Conservation (phyloP, 1,140 invertebrate genomes). For the Drosophila funebris region DNA sequence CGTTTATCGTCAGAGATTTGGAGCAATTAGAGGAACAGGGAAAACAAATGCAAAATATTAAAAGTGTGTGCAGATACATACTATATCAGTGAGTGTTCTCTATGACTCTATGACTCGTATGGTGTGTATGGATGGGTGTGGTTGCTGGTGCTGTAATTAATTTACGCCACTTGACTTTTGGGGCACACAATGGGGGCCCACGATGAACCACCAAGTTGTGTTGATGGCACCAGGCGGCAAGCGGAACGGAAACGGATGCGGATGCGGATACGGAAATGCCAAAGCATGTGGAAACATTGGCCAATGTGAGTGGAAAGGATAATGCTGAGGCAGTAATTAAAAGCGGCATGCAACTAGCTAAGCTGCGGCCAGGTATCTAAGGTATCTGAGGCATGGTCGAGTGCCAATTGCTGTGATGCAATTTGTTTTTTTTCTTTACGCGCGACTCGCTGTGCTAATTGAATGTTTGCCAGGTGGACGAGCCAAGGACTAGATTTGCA, state of each 20-base stretch:
- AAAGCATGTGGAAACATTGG: constrained; percentile 76
- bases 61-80: constrained; percentile 29
- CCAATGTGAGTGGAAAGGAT: constrained; percentile 60
- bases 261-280: constrained; percentile 50
- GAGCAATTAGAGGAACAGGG: constrained; percentile 42
- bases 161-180: constrained; percentile 75
- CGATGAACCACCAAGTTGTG: constrained; percentile 18
- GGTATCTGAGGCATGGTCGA: constrained; percentile 2
- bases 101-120: neutral
- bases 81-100: constrained; percentile 21
- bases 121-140: neutral
- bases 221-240: constrained; percentile 28
- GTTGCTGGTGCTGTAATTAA: constrained; percentile 61
- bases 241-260: constrained; percentile 33
- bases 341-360: constrained; percentile 45
- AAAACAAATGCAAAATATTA: constrained; percentile 25
- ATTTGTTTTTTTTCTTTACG: constrained; percentile 52
- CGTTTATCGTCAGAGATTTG: constrained; percentile 26
- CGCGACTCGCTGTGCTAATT: constrained; percentile 64
- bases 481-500: constrained; percentile 33
- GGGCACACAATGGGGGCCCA: constrained; percentile 32
- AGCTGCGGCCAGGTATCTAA: constrained; percentile 10
- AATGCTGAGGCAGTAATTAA: constrained; percentile 59
- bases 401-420: constrained; percentile 17
- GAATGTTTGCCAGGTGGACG: constrained; percentile 67